Evolutionary conservation across 2,888 invertebrate genomes (phyloP).

Genomic region (Eledone cirrhosa): DNA sequence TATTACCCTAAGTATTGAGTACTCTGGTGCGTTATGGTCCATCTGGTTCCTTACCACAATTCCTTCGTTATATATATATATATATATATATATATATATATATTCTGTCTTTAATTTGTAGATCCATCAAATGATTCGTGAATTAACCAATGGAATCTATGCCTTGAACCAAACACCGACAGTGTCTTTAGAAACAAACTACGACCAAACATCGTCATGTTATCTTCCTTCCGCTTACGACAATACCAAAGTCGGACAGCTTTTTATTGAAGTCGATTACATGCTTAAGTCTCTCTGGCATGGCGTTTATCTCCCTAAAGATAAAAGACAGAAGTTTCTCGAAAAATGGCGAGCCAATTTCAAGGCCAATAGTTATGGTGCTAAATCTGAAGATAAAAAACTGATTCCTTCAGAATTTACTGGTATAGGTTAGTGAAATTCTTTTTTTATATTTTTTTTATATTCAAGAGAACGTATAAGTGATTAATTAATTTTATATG

Average conservation of each 20-base stretch:
- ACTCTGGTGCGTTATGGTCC: no score
- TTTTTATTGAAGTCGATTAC: constrained; percentile 64
- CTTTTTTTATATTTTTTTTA: neutral
- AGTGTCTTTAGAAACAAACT: constrained; percentile 64
- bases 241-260: constrained; percentile 64
- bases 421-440: constrained; percentile 56
- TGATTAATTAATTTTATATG: no score
- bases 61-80: no score
- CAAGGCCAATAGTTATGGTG: constrained; percentile 60
- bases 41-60: no score
- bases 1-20: no score
- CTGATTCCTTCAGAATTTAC: constrained; percentile 63
- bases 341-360: constrained; percentile 65
- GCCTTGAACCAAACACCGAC: constrained; percentile 65
- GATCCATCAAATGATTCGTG: constrained; percentile 65
- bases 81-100: no score
- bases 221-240: constrained; percentile 65
- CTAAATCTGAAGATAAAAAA: constrained; percentile 62
- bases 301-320: constrained; percentile 65
- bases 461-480: no score
- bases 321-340: constrained; percentile 65
- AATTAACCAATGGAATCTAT: constrained; percentile 64
- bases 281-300: constrained; percentile 67
- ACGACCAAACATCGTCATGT: constrained; percentile 63
- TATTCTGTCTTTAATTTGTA: neutral